Evolutionary conservation across 1,140 invertebrate species (phyloP).

Genomic region (Cydia splendana): DNA sequence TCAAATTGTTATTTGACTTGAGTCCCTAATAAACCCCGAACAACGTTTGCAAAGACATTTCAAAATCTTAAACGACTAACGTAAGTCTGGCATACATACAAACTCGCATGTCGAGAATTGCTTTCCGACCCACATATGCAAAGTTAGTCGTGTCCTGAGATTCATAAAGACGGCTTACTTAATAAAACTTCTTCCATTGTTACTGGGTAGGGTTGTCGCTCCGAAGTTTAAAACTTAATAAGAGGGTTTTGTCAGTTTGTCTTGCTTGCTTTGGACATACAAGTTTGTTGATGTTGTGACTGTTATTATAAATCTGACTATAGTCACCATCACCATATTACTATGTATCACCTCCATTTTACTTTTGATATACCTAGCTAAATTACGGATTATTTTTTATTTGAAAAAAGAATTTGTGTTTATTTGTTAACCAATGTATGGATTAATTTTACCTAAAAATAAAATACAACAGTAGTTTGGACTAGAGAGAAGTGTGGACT

Average conservation of each 20-base stretch:
- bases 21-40: constrained; percentile 2
- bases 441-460: too few species aligned
- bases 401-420: too few species aligned
- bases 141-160: constrained; percentile 33
- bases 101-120: constrained; percentile 36
- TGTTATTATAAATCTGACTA: neutral
- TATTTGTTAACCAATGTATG: too few species aligned
- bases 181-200: constrained; percentile 41
- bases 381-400: too few species aligned
- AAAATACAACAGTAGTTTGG: too few species aligned
- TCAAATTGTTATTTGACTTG: constrained; percentile 1
- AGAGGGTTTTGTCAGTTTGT: neutral
- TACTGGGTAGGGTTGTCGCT: constrained; percentile 39
- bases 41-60: constrained; percentile 6
- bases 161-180: constrained; percentile 47
- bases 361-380: too few species aligned
- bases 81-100: constrained; percentile 2
- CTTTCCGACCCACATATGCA: constrained; percentile 37
- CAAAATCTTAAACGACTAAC: constrained; percentile 8
- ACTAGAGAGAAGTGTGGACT: too few species aligned
- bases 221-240: neutral
- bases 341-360: too few species aligned
- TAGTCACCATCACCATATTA: neutral
- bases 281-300: neutral
- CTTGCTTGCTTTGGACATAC: neutral